Base-by-base conservation (phyloP, 2,797 vertebrate genomes). In the Epinephelus awoara region DNA sequence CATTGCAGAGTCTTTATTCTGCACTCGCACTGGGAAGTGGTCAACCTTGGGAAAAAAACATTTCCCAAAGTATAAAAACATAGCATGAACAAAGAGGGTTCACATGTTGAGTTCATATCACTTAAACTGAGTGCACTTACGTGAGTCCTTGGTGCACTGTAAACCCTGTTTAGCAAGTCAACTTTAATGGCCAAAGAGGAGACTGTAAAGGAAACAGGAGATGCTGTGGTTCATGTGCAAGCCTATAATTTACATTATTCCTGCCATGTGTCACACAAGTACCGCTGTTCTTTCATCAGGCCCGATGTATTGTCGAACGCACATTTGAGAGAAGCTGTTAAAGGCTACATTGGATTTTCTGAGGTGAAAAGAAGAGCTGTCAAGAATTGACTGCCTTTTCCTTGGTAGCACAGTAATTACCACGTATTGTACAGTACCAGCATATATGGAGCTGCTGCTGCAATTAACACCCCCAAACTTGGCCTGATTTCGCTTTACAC, bases 201-300 rank as follows among this genome's bases (percentile, higher is more conserved):
- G 55, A 69, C 75, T 51, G 17, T 63, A 10, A 82, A 58, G 47
- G 40, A 55, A 67, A 67, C 52, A 44, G 4, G 6, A 57, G 42
- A 70, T 55, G 50, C 66, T 65, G 75, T 58, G 62, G 73, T 81
- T 79, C 67, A 42, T 27, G 29, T 6, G 10, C 19, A 50, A 23
- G 62, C 56, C 70, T 83, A 13, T 75, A 47, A 79, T 80, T 82
- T 64, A 72, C 58, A 74, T 64, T 46, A 57, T 75, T 75, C 17
- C 68, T 71, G 69, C 3, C 40, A 29, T 57, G 51, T 58, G 38
- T 40, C 52, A 50, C 50, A 71, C 34, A 72, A 70, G 66, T 51
- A 51, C 18, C 27, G 17, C 57, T 73, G 6, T n/a, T 74, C 64
- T 80, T 62, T 68, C 65, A 72, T 65, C 70, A 29, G 17, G 49